Base-by-base conservation (phyloP, 2,888 invertebrate species). In the Tortricodes alternella region DNA sequence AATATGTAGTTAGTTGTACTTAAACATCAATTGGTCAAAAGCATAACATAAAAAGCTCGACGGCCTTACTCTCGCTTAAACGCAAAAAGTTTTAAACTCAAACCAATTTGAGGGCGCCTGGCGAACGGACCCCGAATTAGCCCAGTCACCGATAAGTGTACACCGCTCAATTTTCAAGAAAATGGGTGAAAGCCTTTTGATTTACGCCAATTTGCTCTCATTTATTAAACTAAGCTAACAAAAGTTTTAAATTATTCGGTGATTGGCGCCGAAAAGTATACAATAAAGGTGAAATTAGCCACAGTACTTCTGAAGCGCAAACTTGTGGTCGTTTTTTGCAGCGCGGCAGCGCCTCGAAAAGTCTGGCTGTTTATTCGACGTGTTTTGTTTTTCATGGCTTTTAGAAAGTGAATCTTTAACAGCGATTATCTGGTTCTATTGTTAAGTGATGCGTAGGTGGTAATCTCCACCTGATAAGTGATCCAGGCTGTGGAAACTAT, bases 181-280 rank as follows among this genome's bases (percentile, higher is more conserved):
- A 83, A 73, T 78, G 71, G 77, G 83, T 81, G 85, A 86, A 84
- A 84, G 66, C 67, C 62, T 56, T 63, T 29, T 79, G 81, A 82
- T 79, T 70, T 74, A 60, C 65, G 60, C 64, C 78, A 79, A 81
- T 83, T 81, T 75, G 69, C 69, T 71, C 64, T 73, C 72, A 83
- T 78, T 85, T 78, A 71, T 70, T 68, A 70, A 65, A 67, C 70
- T 70, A 73, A 66, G 64, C 71, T 70, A 76, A 74, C n/a, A n/a
- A n/a, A n/a, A n/a, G n/a, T 68, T 77, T 77, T 74, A 71, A 73
- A 70, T 37, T 32, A 71, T 73, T 70, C 64, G 63, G 43, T 62
- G 38, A 57, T 41, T 61, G 62, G 58, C 55, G 60, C 55, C 62
- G 53, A 53, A 58, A 52, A 53, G 41, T 60, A 60, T 72, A 69